phyloP scores from a whole-genome alignment of 2,888 invertebrate genomes.

The Molorchus minor region DNA sequence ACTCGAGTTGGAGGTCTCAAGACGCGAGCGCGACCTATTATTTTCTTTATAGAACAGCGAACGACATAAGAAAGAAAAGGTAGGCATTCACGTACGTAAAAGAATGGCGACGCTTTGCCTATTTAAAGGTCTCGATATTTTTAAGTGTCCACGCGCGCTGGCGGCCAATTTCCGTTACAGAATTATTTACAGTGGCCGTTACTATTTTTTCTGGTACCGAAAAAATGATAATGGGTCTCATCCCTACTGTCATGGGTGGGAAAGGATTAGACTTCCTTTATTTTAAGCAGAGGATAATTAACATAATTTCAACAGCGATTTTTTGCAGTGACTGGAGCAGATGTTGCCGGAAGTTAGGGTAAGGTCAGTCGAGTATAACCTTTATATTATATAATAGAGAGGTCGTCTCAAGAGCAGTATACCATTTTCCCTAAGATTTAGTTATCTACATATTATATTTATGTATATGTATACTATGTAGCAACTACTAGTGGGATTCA shows the following conservation, averaged over 20 bases:
- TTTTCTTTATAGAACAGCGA: conserved; percentile 30
- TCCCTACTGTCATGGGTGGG: conserved; percentile 34
- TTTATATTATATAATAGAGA: too few relatives aligned
- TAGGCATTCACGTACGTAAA: not conserved
- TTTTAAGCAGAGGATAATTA: conserved; percentile 39
- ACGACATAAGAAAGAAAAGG: conserved; percentile 31
- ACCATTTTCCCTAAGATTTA: too few relatives aligned
- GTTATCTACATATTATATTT: too few relatives aligned
- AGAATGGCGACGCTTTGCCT: conserved; percentile 3
- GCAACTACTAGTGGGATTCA: too few relatives aligned
- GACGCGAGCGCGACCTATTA: conserved; percentile 32
- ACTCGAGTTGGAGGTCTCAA: conserved; percentile 16
- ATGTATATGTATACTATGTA: too few relatives aligned
- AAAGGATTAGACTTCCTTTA: conserved; percentile 38
- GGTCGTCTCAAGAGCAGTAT: too few relatives aligned
- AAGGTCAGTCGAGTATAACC: conserved; percentile 13
- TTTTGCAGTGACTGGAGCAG: conserved; percentile 23
- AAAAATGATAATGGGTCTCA: conserved; percentile 30
- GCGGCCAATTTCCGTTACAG: conserved; percentile 5
- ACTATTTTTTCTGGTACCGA: conserved; percentile 1
- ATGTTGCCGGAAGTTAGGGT: conserved; percentile 28
- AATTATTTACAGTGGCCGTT: conserved; percentile 8
- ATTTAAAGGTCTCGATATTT: not conserved
- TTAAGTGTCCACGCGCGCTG: conserved; percentile 1
- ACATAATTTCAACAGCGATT: conserved; percentile 38